Evolutionary conservation across 2,888 invertebrate genomes (phyloP).

Genomic region (Sesia apiformis): DNA sequence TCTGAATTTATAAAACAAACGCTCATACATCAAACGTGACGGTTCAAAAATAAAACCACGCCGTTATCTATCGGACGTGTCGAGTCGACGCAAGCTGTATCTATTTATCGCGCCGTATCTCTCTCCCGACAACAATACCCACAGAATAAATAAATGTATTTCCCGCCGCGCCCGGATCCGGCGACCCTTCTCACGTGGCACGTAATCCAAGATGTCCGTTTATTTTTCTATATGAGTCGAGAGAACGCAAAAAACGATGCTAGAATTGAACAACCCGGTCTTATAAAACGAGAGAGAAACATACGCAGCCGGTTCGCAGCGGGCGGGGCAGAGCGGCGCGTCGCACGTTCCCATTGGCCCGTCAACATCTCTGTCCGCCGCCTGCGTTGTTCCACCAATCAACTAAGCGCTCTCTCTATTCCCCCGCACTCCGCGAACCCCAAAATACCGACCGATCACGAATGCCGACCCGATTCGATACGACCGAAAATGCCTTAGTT

Average conservation of each 20-base stretch:
- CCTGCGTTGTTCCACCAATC: slow-evolving; percentile 48
- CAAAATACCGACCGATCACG: slow-evolving; percentile 69
- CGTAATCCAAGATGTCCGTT: slow-evolving; percentile 72
- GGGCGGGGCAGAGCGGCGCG: slow-evolving; percentile 62
- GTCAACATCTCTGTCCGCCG: slow-evolving; percentile 45
- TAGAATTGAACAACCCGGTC: slow-evolving; percentile 43
- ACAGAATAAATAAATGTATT: slow-evolving; percentile 61
- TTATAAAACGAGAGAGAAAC: slow-evolving; percentile 42
- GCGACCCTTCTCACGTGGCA: slow-evolving; percentile 51
- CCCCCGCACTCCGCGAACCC: slow-evolving; percentile 54
- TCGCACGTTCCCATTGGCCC: slow-evolving; percentile 43
- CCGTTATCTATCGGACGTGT: slow-evolving; percentile 11
- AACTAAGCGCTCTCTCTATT: slow-evolving; percentile 23
- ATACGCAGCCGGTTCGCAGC: slow-evolving; percentile 27
- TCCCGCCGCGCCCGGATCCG: slow-evolving; percentile 50
- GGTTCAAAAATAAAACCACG: slow-evolving; percentile 25
- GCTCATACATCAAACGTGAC: slow-evolving; percentile 26
- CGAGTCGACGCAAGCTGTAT: slow-evolving; percentile 40
- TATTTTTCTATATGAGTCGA: slow-evolving; percentile 64
- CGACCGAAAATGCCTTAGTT: slow-evolving; percentile 74
- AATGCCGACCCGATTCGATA: slow-evolving; percentile 68
- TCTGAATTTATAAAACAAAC: too few species aligned
- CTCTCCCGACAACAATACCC: slow-evolving; percentile 47
- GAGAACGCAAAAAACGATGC: slow-evolving; percentile 55
- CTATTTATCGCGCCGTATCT: slow-evolving; percentile 65